Conservation (phyloP, 2,888 invertebrate species). For the Limnephilus lunatus region DNA sequence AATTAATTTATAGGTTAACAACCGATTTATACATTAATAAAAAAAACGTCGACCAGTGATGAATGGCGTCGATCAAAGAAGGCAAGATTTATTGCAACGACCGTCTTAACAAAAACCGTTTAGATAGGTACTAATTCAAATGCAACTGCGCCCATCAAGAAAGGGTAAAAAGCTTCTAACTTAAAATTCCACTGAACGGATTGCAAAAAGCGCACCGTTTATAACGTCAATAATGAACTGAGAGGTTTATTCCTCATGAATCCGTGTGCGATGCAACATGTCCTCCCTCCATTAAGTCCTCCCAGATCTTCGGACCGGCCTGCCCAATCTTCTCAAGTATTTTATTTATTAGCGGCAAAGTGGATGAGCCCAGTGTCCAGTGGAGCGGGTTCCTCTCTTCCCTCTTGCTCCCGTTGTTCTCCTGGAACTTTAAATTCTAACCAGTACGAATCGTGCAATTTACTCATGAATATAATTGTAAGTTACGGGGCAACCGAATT, state of each 20-base stretch:
- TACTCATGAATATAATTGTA: background rate
- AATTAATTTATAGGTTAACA: background rate
- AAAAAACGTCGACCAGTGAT: background rate
- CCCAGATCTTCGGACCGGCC: slow-evolving; percentile 17
- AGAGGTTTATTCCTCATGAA: background rate
- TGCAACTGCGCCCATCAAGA: background rate
- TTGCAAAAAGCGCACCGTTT: background rate
- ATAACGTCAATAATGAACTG: background rate
- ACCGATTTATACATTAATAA: background rate
- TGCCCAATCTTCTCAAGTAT: slow-evolving; percentile 54
- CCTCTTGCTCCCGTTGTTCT: slow-evolving; percentile 2
- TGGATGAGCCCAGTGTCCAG: slow-evolving; percentile 58
- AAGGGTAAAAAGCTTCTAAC: background rate
- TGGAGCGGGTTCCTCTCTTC: slow-evolving; percentile 29
- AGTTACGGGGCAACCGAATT: background rate
- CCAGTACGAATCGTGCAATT: background rate
- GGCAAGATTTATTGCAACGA: background rate
- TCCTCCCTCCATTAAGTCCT: background rate
- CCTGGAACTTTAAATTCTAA: background rate
- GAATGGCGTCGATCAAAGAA: background rate
- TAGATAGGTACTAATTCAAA: background rate
- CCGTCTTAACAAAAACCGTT: background rate
- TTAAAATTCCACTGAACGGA: background rate
- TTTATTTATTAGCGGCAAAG: slow-evolving; percentile 64
- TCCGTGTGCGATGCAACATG: background rate